These are phyloP conservation scores for Microtus montanus DNA, from an alignment of 2,113 vertebrate genomes.

Conservation along the genomic window DNA sequence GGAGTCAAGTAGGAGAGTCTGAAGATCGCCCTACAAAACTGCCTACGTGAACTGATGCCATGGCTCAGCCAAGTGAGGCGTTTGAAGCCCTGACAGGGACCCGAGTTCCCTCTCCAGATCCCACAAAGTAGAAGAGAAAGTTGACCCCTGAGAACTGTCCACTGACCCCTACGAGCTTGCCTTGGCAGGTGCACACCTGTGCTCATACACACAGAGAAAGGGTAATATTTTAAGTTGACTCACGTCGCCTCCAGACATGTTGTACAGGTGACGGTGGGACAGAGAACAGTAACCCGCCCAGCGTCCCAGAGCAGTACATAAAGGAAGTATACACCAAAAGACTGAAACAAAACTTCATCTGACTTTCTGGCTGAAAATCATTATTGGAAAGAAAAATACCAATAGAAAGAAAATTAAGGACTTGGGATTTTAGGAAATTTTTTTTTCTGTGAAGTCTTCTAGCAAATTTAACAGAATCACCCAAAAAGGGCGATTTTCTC, in stretches of 20 bases:
- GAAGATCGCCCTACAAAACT: not conserved
- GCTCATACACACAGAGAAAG: not conserved
- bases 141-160: not conserved
- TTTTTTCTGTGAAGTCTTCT: constrained; percentile 30
- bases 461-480: constrained; percentile 39
- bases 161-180: not conserved
- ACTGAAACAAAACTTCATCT: not conserved
- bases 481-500: constrained; percentile 19
- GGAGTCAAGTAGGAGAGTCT: not conserved
- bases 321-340: not conserved
- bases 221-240: not conserved
- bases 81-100: not conserved
- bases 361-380: constrained; percentile 1
- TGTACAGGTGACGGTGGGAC: not conserved
- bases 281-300: constrained; percentile 17
- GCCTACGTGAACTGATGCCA: not conserved
- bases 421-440: not conserved
- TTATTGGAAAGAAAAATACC: constrained; percentile 4
- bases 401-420: not conserved
- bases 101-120: not conserved
- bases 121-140: not conserved
- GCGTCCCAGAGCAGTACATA: not conserved
- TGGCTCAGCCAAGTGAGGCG: not conserved
- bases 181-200: not conserved
- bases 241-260: not conserved